Conservation (phyloP, 1,140 invertebrate genomes). For the Megalopta genalis region DNA sequence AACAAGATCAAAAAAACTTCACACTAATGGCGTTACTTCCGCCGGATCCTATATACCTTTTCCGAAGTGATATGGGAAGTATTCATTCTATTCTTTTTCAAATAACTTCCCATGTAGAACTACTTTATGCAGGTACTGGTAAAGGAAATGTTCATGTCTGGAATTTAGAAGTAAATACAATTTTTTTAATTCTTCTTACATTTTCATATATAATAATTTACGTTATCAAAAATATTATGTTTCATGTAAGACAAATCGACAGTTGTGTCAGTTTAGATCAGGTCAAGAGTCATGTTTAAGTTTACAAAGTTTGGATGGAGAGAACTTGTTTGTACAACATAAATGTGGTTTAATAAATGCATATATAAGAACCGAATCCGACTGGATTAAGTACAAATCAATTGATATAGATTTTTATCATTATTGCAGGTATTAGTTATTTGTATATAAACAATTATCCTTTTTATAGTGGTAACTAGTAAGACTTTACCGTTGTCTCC, state of each 20-base stretch:
- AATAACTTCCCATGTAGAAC: constrained; percentile 81
- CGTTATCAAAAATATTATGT: not conserved
- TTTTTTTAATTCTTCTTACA: not conserved
- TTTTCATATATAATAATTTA: not conserved
- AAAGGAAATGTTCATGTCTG: constrained; percentile 86
- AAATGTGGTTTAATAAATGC: constrained; percentile 85
- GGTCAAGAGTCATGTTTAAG: constrained; percentile 82
- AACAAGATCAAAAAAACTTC: not conserved
- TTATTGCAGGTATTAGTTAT: constrained; percentile 80
- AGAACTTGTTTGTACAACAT: constrained; percentile 84
- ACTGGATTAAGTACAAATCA: constrained; percentile 81
- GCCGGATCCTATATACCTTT: constrained; percentile 84
- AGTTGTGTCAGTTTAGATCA: constrained; percentile 81
- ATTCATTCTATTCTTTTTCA: constrained; percentile 84
- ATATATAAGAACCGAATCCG: constrained; percentile 83
- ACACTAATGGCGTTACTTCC: constrained; percentile 80
- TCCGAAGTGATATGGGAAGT: constrained; percentile 84
- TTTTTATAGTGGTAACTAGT: not conserved
- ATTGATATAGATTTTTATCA: constrained; percentile 83
- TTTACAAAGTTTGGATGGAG: constrained; percentile 80
- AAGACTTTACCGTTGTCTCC: too few relatives aligned
- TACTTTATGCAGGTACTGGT: constrained; percentile 85
- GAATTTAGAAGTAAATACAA: constrained; percentile 84
- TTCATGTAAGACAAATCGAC: constrained; percentile 81
- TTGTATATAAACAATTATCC: not conserved